phyloP scores from a whole-genome alignment of 2,113 vertebrate genomes.

The Pica pica region DNA sequence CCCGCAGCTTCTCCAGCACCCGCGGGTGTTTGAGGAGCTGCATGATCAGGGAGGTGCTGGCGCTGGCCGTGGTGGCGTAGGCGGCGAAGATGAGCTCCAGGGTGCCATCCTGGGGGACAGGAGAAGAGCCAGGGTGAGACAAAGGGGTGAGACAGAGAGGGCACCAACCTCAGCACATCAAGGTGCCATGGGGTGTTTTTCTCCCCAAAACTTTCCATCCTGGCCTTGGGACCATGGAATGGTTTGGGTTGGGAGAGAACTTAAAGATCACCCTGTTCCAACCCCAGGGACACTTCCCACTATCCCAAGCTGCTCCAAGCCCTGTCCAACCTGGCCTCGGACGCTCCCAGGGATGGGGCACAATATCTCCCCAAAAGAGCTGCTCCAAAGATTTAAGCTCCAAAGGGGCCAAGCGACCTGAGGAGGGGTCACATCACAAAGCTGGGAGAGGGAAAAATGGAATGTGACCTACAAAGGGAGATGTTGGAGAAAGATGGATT shows the following conservation, averaged over 20 bases:
- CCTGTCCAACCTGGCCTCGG: not conserved
- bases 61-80: slow-evolving; percentile 93
- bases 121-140: not conserved
- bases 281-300: accelerated
- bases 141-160: accelerated
- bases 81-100: slow-evolving; percentile 95
- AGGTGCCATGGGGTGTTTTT: not conserved
- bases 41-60: slow-evolving; percentile 96
- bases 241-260: not conserved
- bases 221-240: accelerated
- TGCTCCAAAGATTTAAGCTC: not conserved
- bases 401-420: not conserved
- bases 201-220: not conserved
- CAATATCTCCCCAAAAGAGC: not conserved
- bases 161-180: accelerated
- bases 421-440: not conserved
- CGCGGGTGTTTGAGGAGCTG: slow-evolving; percentile 90
- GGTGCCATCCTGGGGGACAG: slow-evolving; percentile 83
- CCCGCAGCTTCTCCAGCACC: slow-evolving; percentile 89
- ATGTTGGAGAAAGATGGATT: not conserved
- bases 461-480: no score
- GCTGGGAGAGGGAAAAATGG: not conserved
- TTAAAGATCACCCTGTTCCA: not conserved
- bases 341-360: not conserved
- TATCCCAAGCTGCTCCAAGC: no score